These are phyloP conservation scores for Falco rusticolus DNA, from an alignment of 2,797 vertebrate species.

Conservation along the genomic window DNA sequence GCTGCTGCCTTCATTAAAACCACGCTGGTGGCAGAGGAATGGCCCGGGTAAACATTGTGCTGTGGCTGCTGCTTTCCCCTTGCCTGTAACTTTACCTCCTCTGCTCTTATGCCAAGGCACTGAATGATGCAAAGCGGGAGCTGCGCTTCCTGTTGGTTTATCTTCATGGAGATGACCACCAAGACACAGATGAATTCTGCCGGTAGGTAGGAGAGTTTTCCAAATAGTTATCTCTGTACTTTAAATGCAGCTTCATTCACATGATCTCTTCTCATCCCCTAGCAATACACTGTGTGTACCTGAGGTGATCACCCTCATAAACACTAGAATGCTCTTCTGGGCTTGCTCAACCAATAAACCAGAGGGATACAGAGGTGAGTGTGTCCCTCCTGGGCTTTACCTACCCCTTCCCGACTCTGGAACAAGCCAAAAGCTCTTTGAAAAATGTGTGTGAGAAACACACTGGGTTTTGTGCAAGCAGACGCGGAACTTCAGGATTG, in stretches of 20 bases:
- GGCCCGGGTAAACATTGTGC: background rate
- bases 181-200: conserved; percentile 98
- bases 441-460: background rate
- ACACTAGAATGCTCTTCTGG: conserved; percentile 98
- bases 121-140: conserved; percentile 98
- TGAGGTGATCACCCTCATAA: conserved; percentile 93
- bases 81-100: background rate
- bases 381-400: background rate
- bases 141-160: conserved; percentile 97
- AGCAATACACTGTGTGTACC: conserved; percentile 95
- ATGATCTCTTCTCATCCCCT: background rate
- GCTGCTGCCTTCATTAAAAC: background rate
- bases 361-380: conserved; percentile 95
- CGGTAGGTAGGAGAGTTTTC: conserved; percentile 79
- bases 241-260: background rate
- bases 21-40: background rate
- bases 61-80: background rate
- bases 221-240: background rate
- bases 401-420: background rate
- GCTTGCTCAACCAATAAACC: conserved; percentile 97
- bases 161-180: conserved; percentile 97
- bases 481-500: background rate
- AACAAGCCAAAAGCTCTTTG: background rate
- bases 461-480: background rate
- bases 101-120: conserved; percentile 81